These are phyloP conservation scores for Dyspetes luteomarginatus DNA, from an alignment of 2,888 invertebrate species.

Conservation along the genomic window DNA sequence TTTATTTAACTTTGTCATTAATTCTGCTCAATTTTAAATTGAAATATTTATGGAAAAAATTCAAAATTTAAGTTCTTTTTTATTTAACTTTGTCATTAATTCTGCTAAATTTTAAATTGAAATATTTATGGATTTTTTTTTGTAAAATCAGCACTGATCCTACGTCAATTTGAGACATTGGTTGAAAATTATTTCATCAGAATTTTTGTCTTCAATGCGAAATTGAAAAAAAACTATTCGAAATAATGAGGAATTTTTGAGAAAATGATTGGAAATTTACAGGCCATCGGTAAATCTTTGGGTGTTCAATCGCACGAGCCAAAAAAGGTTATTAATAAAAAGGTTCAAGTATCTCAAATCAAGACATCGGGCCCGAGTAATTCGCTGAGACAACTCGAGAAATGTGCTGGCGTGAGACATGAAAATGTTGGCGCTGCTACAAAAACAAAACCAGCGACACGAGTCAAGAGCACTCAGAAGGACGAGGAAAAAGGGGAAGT, in stretches of 20 bases:
- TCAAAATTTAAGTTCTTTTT: too few species aligned
- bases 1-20: too few species aligned
- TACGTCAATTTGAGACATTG: too few species aligned
- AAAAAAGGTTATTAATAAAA: constrained; percentile 76
- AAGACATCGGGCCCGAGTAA: constrained; percentile 67
- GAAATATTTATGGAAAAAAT: too few species aligned
- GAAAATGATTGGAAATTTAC: constrained; percentile 25
- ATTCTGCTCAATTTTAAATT: too few species aligned
- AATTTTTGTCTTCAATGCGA: not conserved
- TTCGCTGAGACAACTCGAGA: constrained; percentile 71
- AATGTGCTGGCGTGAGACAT: constrained; percentile 69
- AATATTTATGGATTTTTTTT: too few species aligned
- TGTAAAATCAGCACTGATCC: too few species aligned
- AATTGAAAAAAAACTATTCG: not conserved
- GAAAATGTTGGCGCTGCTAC: constrained; percentile 69
- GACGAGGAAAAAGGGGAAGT: constrained; percentile 70
- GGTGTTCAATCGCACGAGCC: constrained; percentile 75
- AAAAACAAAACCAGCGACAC: constrained; percentile 70
- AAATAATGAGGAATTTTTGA: not conserved
- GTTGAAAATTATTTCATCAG: too few species aligned
- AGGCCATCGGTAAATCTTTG: constrained; percentile 80
- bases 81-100: too few species aligned
- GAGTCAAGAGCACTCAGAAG: constrained; percentile 72
- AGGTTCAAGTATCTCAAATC: constrained; percentile 58
- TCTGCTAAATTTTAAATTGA: too few species aligned